Evolutionary conservation across 2,113 vertebrate species (phyloP).

Genomic region (Pedetes capensis): DNA sequence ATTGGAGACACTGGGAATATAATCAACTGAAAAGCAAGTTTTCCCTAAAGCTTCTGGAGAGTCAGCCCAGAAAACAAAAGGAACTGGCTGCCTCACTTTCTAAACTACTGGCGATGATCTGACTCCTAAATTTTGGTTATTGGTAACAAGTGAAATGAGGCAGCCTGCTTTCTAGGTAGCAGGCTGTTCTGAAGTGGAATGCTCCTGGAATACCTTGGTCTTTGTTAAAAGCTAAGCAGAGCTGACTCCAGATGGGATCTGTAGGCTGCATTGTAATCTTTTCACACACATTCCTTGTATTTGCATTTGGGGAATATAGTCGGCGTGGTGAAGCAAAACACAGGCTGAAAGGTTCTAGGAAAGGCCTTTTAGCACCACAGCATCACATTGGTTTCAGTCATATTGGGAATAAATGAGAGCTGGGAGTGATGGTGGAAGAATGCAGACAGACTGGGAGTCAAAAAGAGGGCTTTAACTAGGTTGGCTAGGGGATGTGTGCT

Average conservation of each 20-base stretch:
- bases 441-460: not conserved
- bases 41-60: not conserved
- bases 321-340: conserved; percentile 47
- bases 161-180: conserved; percentile 61
- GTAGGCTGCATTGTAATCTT: conserved; percentile 63
- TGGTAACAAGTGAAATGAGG: conserved; percentile 42
- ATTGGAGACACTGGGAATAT: not conserved
- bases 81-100: not conserved
- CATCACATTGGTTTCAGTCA: conserved; percentile 26
- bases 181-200: conserved; percentile 23
- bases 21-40: not conserved
- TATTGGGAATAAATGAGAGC: not conserved
- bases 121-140: conserved; percentile 34
- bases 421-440: not conserved
- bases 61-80: not conserved
- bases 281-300: conserved; percentile 47
- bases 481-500: not conserved
- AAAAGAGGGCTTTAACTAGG: not conserved
- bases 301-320: conserved; percentile 71
- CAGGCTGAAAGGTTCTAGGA: conserved; percentile 38
- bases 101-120: not conserved
- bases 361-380: conserved; percentile 42
- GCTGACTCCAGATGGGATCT: conserved; percentile 71
- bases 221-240: conserved; percentile 66
- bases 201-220: conserved; percentile 29